A percentile compares a stretch with the other conserved stretches of the same genome.
Evolutionary conservation across 2,888 invertebrate species (phyloP).

Genomic region (Capitulum mitella): DNA sequence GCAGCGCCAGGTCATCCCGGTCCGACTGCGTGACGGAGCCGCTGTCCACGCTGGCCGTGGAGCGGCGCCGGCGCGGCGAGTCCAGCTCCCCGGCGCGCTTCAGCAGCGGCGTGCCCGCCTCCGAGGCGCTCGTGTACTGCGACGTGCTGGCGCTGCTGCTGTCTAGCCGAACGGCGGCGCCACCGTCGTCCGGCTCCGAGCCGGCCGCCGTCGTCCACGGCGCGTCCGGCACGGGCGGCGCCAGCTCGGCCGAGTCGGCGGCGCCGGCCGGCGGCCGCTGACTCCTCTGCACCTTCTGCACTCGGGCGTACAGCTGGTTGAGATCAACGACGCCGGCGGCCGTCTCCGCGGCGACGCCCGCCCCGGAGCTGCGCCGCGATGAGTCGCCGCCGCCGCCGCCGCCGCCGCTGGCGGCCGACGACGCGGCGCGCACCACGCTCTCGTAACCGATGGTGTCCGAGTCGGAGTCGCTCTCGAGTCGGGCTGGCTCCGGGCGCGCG

Average conservation of each 20-base stretch:
- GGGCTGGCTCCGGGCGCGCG: not conserved
- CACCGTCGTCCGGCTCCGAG: not conserved
- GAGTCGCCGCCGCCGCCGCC: not conserved
- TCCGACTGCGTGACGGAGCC: constrained; percentile 10
- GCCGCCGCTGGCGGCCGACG: not conserved
- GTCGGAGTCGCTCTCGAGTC: not conserved
- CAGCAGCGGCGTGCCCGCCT: constrained; percentile 19
- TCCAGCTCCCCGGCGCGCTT: not conserved
- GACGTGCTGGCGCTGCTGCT: constrained; percentile 23
- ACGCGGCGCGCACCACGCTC: constrained; percentile 13
- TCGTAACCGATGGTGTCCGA: constrained; percentile 18
- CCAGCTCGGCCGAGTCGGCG: too few relatives aligned
- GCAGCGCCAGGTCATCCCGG: not conserved
- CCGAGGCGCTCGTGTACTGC: constrained; percentile 12
- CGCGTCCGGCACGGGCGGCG: not conserved
- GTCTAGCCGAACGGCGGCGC: not conserved
- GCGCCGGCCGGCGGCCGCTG: not conserved
- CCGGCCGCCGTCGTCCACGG: not conserved
- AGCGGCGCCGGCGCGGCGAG: constrained; percentile 15
- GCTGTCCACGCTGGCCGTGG: constrained; percentile 8
- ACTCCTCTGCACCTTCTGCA: not conserved
- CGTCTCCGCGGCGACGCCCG: not conserved
- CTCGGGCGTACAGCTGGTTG: constrained; percentile 13
- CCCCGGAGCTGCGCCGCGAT: not conserved
- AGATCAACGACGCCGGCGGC: not conserved